Conservation (phyloP, 2,888 invertebrate genomes). For the Troilus luridus region DNA sequence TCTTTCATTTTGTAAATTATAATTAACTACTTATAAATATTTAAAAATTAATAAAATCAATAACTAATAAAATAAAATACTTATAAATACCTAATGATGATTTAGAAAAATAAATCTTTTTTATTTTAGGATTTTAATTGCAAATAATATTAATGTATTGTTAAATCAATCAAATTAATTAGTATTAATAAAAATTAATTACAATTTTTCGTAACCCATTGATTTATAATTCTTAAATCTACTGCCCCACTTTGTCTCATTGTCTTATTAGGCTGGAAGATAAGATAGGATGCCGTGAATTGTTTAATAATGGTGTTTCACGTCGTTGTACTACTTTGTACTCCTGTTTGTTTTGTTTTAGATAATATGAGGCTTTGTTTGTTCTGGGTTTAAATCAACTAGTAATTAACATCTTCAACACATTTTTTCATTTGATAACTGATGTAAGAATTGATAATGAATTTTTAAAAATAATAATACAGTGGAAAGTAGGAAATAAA, state of each 20-base stretch:
- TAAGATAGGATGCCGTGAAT: background rate
- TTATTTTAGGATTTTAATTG: background rate
- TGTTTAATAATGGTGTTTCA: background rate
- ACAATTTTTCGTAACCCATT: background rate
- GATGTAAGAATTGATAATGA: background rate
- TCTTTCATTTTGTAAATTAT: background rate
- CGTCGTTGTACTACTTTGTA: background rate
- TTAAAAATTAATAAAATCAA: too few species aligned
- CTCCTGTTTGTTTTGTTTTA: background rate
- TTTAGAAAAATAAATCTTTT: background rate
- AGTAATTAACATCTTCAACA: background rate
- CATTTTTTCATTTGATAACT: background rate
- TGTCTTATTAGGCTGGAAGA: slow-evolving; percentile 1
- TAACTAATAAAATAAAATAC: too few species aligned
- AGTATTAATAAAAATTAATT: background rate
- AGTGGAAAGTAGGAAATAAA: too few species aligned
- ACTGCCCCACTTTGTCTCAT: background rate
- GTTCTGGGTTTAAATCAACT: background rate
- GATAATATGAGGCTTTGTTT: background rate
- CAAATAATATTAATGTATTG: background rate
- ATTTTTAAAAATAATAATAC: background rate
- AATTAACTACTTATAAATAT: slow-evolving; percentile 8
- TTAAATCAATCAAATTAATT: background rate
- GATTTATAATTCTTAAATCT: background rate
- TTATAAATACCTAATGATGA: background rate